Percentiles rank a stretch among this genome's conserved stretches.
Conservation (phyloP, 2,797 vertebrate genomes). For the Spinus olivaceus region DNA sequence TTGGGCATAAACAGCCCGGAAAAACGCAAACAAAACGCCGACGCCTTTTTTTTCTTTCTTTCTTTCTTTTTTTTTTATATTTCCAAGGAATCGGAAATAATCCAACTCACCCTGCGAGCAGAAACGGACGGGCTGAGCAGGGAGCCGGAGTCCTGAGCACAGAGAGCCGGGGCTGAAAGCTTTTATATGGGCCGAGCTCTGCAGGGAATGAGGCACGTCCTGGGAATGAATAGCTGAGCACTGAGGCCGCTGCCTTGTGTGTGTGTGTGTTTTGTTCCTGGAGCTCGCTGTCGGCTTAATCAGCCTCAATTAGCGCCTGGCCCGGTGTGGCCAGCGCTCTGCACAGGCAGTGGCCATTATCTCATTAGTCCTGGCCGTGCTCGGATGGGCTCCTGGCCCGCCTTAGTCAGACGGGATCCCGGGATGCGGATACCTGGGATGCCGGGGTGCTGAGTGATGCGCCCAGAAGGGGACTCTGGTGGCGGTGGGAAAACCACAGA, state of each 20-base stretch:
- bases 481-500: background rate
- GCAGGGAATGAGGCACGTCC: conserved; percentile 14
- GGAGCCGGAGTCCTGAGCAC: background rate
- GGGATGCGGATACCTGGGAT: conserved; percentile 21
- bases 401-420: background rate
- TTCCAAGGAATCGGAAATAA: background rate
- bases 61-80: background rate
- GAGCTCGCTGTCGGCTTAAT: background rate
- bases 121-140: background rate
- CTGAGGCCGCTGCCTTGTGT: background rate
- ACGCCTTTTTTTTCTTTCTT: accelerated
- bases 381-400: background rate
- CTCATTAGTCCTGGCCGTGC: background rate
- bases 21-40: background rate
- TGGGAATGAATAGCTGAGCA: conserved; percentile 54
- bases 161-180: background rate
- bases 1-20: background rate
- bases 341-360: background rate
- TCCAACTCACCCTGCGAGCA: background rate
- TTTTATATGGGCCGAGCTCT: background rate
- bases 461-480: background rate
- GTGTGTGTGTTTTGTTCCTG: background rate
- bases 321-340: background rate
- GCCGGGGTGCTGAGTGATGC: background rate
- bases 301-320: conserved; percentile 36